A percentile compares a stretch with the other conserved stretches of the same genome.
These are phyloP conservation scores for Urocolius indicus DNA, from an alignment of 2,113 vertebrate genomes.

Conservation along the genomic window DNA sequence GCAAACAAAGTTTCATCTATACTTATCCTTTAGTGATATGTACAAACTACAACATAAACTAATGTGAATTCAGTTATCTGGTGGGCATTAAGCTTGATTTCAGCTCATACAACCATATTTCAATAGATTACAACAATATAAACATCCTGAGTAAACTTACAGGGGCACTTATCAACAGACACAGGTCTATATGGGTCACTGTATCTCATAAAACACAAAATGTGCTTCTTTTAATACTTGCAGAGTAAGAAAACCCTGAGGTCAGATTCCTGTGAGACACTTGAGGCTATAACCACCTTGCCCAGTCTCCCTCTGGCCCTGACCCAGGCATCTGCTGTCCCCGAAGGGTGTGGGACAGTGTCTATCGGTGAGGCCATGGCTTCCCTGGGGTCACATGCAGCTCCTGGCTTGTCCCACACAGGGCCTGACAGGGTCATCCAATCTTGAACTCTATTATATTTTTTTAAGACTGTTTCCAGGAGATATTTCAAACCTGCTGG, in stretches of 20 bases:
- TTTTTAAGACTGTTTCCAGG: not conserved
- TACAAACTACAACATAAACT: not conserved
- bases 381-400: no score
- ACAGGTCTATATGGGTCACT: not conserved
- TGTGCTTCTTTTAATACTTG: not conserved
- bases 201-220: not conserved
- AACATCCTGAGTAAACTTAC: not conserved
- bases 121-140: not conserved
- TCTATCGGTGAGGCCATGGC: not conserved
- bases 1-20: not conserved
- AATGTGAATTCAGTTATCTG: not conserved
- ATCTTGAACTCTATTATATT: not conserved
- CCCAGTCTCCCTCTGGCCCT: not conserved
- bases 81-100: not conserved
- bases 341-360: accelerated
- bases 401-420: accelerated
- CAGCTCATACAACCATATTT: not conserved
- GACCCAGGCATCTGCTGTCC: accelerated
- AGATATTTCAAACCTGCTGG: not conserved
- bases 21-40: not conserved
- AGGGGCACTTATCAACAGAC: not conserved
- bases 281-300: not conserved
- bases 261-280: not conserved
- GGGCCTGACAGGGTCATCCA: not conserved
- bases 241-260: not conserved